Percentiles rank a stretch among this genome's conserved stretches.
phyloP scores from a whole-genome alignment of 2,888 invertebrate genomes.

The Cantharis rustica region DNA sequence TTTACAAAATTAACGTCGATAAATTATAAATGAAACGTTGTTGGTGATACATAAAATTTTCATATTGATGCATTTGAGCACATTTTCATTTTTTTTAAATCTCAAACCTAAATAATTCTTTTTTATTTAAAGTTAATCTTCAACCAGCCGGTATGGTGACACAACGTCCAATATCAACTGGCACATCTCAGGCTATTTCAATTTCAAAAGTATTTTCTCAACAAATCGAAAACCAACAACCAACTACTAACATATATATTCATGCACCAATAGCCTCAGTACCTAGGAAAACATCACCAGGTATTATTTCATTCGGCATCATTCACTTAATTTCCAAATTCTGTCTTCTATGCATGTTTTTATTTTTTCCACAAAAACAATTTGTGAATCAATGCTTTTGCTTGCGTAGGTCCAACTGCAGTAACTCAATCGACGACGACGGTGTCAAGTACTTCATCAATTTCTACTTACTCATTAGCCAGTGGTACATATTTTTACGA shows the following conservation, averaged over 20 bases:
- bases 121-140: conserved; percentile 43
- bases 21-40: too few species aligned
- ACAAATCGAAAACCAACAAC: conserved; percentile 44
- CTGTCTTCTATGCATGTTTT: neutral
- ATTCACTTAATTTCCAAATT: neutral
- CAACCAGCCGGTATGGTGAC: conserved; percentile 50
- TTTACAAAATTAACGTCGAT: neutral
- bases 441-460: conserved; percentile 44
- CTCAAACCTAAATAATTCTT: conserved; percentile 1
- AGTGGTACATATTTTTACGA: conserved; percentile 53
- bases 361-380: neutral
- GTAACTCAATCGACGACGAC: conserved; percentile 42
- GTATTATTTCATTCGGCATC: conserved; percentile 39
- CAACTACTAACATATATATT: conserved; percentile 50
- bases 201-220: conserved; percentile 53
- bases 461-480: conserved; percentile 49
- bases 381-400: neutral
- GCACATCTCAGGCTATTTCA: conserved; percentile 51
- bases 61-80: too few species aligned
- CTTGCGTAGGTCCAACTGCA: conserved; percentile 43
- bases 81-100: too few species aligned
- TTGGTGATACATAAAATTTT: too few species aligned
- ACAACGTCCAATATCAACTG: conserved; percentile 48
- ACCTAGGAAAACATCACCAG: conserved; percentile 49
- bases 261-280: conserved; percentile 49